Conservation (phyloP, 2,888 invertebrate genomes). For the Timema cristinae region DNA sequence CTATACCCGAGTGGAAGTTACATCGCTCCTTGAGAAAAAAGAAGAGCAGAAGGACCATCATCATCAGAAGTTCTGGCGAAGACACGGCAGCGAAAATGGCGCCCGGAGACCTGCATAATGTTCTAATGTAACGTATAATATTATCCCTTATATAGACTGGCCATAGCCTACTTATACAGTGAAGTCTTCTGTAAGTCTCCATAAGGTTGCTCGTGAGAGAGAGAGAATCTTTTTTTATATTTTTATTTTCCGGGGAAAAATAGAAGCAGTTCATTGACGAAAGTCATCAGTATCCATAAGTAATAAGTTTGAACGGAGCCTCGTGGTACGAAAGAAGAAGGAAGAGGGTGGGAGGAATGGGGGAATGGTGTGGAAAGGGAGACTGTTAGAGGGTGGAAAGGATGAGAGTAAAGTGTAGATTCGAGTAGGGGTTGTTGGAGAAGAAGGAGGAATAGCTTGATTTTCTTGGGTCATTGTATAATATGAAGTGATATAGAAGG, state of each 20-base stretch:
- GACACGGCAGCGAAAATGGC: conserved; percentile 25
- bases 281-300: conserved; percentile 36
- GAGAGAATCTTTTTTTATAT: conserved; percentile 18
- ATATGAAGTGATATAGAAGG: conserved; percentile 25
- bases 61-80: conserved; percentile 17
- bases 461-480: conserved; percentile 29
- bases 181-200: conserved; percentile 17
- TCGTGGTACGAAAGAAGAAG: conserved; percentile 30
- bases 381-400: conserved; percentile 33
- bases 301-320: conserved; percentile 32
- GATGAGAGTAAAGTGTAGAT: conserved; percentile 34
- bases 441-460: conserved; percentile 35
- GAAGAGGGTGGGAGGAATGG: conserved; percentile 33
- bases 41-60: not conserved
- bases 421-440: conserved; percentile 36
- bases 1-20: too few relatives aligned
- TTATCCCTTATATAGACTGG: conserved; percentile 27
- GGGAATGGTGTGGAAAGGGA: conserved; percentile 39
- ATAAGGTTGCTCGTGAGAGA: conserved; percentile 1
- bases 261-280: conserved; percentile 31
- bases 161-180: conserved; percentile 24
- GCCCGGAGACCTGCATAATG: conserved; percentile 23
- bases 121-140: conserved; percentile 33
- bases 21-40: conserved; percentile 5
- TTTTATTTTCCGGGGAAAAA: conserved; percentile 17